Percentiles rank a stretch among this genome's conserved stretches.
Evolutionary conservation across 2,113 vertebrate genomes (phyloP).

Genomic region (Toxostoma redivivum): DNA sequence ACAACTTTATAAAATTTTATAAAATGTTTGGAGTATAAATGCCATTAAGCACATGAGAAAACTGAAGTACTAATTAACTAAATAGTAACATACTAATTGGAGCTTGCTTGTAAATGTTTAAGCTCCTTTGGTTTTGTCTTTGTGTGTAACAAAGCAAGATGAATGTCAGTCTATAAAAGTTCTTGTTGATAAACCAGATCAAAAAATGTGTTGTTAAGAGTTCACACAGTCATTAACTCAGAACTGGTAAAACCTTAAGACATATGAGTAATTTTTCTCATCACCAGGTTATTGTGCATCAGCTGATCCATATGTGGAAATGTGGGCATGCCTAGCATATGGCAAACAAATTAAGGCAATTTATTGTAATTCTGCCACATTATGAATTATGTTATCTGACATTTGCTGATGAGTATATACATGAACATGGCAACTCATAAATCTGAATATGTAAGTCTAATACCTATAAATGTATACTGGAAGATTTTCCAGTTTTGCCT

Average conservation of each 20-base stretch:
- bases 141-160: background rate
- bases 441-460: background rate
- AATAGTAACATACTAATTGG: background rate
- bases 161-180: background rate
- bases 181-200: background rate
- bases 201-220: background rate
- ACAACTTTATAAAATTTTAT: background rate
- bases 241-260: background rate
- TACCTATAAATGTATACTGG: background rate
- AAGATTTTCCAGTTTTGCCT: background rate
- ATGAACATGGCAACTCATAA: background rate
- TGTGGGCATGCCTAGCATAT: conserved; percentile 27
- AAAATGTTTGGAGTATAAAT: background rate
- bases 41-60: background rate
- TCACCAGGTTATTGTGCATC: background rate
- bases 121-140: background rate
- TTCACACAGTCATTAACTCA: background rate
- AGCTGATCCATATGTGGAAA: conserved; percentile 17
- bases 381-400: background rate
- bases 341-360: conserved; percentile 24
- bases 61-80: background rate
- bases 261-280: conserved; percentile 26
- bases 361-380: background rate
- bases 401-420: background rate
- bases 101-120: background rate